phyloP scores from a whole-genome alignment of 2,113 vertebrate species.

The Thermophis baileyi region DNA sequence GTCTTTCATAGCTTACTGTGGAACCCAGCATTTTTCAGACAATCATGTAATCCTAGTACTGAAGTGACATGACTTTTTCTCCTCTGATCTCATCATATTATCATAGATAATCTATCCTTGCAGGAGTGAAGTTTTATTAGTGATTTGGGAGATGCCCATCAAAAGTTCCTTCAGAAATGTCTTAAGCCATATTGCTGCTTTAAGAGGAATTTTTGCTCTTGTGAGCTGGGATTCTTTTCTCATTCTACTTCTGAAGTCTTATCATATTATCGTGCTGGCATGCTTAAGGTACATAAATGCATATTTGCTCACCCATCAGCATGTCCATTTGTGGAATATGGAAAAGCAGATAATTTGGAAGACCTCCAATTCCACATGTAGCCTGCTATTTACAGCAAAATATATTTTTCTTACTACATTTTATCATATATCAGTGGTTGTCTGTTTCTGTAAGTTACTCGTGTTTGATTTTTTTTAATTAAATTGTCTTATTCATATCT shows the following conservation, averaged over 20 bases:
- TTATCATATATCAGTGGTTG: not conserved
- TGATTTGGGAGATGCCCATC: not conserved
- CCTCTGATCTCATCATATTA: not conserved
- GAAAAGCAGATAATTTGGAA: not conserved
- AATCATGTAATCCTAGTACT: not conserved
- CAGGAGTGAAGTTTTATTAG: not conserved
- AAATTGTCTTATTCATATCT: not conserved
- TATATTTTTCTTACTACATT: not conserved
- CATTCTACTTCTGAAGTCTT: not conserved
- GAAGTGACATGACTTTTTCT: not conserved
- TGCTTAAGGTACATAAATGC: not conserved
- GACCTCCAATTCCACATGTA: not conserved
- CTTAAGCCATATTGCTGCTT: not conserved
- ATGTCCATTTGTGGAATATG: not conserved
- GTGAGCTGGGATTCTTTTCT: not conserved
- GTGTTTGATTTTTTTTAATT: not conserved
- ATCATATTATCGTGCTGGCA: not conserved
- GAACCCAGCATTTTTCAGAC: not conserved
- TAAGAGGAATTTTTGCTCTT: not conserved
- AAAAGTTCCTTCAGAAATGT: not conserved
- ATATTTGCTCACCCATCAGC: not conserved
- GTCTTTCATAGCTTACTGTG: conserved; percentile 2
- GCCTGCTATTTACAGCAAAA: not conserved
- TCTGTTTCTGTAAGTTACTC: not conserved
- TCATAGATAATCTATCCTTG: not conserved